A percentile compares a stretch with the other conserved stretches of the same genome.
phyloP scores from a whole-genome alignment of 2,797 vertebrate species.

The Sylvia borin region DNA sequence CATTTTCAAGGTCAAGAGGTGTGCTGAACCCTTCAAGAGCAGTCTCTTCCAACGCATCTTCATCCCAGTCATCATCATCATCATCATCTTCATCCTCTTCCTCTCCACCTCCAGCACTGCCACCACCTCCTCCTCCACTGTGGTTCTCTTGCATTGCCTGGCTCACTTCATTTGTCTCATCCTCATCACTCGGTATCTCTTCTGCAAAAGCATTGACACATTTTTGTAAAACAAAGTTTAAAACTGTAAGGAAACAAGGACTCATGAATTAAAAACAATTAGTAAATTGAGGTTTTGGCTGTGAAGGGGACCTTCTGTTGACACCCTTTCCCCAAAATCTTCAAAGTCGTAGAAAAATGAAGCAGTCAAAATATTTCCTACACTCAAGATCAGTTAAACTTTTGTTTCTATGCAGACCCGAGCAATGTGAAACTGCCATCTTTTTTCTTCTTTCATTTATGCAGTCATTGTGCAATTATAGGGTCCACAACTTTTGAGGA shows the following conservation, averaged over 20 bases:
- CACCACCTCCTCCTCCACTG: constrained; percentile 68
- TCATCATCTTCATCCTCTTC: constrained; percentile 85
- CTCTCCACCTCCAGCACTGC: constrained; percentile 65
- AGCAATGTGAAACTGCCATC: background rate
- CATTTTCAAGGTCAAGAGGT: constrained; percentile 90
- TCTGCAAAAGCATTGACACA: constrained; percentile 75
- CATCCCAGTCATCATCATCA: constrained; percentile 92
- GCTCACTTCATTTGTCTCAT: constrained; percentile 82
- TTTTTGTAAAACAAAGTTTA: background rate
- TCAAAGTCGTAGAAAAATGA: background rate
- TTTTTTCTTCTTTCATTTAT: background rate
- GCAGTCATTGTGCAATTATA: background rate
- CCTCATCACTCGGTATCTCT: constrained; percentile 95
- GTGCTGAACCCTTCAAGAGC: constrained; percentile 95
- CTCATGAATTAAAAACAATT: background rate
- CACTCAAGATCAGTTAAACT: background rate
- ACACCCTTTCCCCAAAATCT: background rate
- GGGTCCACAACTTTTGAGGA: background rate
- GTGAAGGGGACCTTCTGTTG: background rate
- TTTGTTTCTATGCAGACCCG: background rate
- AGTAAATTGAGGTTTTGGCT: background rate
- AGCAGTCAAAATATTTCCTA: background rate
- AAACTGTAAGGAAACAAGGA: background rate
- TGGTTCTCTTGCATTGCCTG: constrained; percentile 80
- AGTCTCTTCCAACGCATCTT: constrained; percentile 91